Percentiles rank a stretch among this genome's conserved stretches.
Evolutionary conservation across 2,113 vertebrate genomes (phyloP).

Genomic region (Ramphastos sulfuratus): DNA sequence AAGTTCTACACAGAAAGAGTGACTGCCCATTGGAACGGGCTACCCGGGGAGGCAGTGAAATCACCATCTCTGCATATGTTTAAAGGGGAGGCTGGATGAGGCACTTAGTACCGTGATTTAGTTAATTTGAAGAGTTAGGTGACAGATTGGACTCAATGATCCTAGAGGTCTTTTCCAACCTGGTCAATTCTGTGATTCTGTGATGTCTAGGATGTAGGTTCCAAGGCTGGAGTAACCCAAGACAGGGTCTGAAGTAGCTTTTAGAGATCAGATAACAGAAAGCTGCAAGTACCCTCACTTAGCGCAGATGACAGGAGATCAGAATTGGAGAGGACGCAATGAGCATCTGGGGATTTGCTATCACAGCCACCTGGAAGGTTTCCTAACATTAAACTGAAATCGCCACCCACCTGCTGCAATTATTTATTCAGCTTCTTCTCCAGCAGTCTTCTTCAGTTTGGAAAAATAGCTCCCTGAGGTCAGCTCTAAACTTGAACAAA

Average conservation of each 20-base stretch:
- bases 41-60: too few species aligned
- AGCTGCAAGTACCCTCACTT: neutral
- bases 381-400: neutral
- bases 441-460: neutral
- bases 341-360: neutral
- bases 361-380: neutral
- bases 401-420: fast-evolving
- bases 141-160: too few species aligned
- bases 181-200: too few species aligned
- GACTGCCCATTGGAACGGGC: too few species aligned
- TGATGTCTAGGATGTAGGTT: neutral
- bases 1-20: too few species aligned
- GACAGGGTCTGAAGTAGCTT: neutral
- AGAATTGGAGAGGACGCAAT: neutral
- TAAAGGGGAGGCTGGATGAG: too few species aligned
- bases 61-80: too few species aligned
- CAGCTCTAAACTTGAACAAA: neutral
- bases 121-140: too few species aligned
- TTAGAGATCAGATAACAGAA: neutral
- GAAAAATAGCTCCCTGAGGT: neutral
- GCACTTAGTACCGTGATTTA: too few species aligned
- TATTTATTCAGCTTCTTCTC: neutral
- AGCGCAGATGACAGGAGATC: neutral
- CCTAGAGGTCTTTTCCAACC: too few species aligned
- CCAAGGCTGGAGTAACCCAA: neutral